phyloP scores from a whole-genome alignment of 92 coral and sea anemone genomes.

The Epizoanthus ramosus region DNA sequence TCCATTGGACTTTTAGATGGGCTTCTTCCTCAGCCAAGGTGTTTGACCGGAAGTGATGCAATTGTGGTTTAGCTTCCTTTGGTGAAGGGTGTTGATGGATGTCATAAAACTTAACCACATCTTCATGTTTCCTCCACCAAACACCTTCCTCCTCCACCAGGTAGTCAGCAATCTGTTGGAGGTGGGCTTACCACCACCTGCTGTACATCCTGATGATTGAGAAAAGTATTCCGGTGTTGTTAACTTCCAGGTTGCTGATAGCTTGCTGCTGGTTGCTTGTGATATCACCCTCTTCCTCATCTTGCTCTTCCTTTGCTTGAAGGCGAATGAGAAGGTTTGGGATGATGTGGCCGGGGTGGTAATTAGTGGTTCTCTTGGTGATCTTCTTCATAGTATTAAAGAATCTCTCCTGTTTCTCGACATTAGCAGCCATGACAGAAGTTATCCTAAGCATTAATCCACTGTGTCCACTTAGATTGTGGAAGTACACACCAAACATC shows the following conservation, averaged over 20 bases:
- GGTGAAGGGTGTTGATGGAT: background rate
- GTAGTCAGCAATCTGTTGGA: constrained; percentile 42
- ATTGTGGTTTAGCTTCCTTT: constrained; percentile 21
- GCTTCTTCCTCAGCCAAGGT: background rate
- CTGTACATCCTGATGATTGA: constrained; percentile 16
- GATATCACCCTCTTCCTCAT: constrained; percentile 33
- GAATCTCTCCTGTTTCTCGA: constrained; percentile 57
- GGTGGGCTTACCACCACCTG: constrained; percentile 45
- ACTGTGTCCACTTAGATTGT: constrained; percentile 53
- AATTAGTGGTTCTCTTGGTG: constrained; percentile 52
- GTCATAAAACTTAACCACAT: constrained; percentile 43
- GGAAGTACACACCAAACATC: constrained; percentile 55
- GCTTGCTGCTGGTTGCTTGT: constrained; percentile 41
- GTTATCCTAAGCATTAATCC: constrained; percentile 55
- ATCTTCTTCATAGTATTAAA: constrained; percentile 44
- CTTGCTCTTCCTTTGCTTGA: constrained; percentile 49
- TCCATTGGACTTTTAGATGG: background rate
- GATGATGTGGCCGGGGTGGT: constrained; percentile 17
- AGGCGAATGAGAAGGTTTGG: constrained; percentile 40
- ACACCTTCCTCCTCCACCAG: constrained; percentile 13
- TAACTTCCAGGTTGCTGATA: constrained; percentile 22
- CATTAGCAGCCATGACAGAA: constrained; percentile 60
- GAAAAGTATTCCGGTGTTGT: constrained; percentile 12
- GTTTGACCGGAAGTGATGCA: constrained; percentile 40
- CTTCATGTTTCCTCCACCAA: constrained; percentile 24